These are phyloP conservation scores for Scarus forsteni DNA, from an alignment of 2,797 vertebrate species.

Conservation along the genomic window DNA sequence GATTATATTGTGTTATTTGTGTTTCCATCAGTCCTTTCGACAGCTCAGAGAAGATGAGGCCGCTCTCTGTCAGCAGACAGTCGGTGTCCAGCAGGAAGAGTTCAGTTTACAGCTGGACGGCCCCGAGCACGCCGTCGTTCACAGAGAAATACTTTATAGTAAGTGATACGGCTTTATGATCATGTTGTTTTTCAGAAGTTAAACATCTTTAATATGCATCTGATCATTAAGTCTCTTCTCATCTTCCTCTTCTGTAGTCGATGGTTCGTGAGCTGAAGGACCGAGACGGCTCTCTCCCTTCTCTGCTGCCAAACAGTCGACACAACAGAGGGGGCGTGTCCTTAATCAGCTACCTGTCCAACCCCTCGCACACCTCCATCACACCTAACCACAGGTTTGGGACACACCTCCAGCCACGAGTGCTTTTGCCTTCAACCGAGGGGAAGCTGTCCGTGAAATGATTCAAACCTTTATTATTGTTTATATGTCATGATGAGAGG, in stretches of 20 bases:
- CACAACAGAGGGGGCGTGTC: constrained; percentile 82
- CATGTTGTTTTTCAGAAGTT: neutral
- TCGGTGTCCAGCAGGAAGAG: constrained; percentile 90
- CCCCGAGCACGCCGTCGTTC: constrained; percentile 93
- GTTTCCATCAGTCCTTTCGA: constrained; percentile 82
- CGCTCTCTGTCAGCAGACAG: constrained; percentile 83
- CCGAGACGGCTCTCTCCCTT: constrained; percentile 73
- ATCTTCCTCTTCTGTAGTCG: constrained; percentile 71
- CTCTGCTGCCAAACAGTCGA: constrained; percentile 56
- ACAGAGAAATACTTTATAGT: constrained; percentile 94
- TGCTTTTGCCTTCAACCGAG: too few species aligned
- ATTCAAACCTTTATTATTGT: too few species aligned
- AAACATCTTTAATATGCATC: too few species aligned
- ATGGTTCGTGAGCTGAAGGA: constrained; percentile 85
- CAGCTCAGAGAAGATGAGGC: constrained; percentile 78
- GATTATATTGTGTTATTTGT: constrained; percentile 5
- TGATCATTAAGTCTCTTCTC: neutral
- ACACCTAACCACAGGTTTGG: constrained; percentile 26
- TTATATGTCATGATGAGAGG: too few species aligned
- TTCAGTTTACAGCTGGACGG: constrained; percentile 92
- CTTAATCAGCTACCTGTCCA: constrained; percentile 88
- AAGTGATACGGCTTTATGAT: constrained; percentile 61
- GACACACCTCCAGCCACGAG: too few species aligned
- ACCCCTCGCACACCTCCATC: constrained; percentile 43
- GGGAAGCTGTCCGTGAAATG: too few species aligned